Evolutionary conservation across 2,888 invertebrate species (phyloP), one percentile per base, ranked within the genome.

Genomic region (Drosophila longiperda): DNA sequence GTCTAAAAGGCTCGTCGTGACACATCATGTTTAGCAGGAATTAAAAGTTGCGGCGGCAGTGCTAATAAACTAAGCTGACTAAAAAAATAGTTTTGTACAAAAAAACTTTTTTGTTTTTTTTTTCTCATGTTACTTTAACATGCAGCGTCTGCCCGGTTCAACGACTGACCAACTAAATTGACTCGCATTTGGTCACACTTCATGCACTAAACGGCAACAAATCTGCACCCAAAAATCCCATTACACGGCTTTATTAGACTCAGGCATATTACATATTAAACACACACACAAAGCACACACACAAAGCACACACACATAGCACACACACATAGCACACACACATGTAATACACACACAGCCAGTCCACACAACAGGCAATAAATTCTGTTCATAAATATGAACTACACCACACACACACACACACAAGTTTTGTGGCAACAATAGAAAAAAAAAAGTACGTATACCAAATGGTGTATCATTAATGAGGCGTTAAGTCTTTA

Each of bases 321-420:
- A n/a, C n/a, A 59, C 61, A 54, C 33, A 60, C 2, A 26, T 26
- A 26, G 2, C 34, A 45, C 20, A 53, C 55, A 36, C 5, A 17
- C 20, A 26, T 6, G 1, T 6, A 29, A 6, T 29, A 7, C 40
- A 60, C 57, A 40, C 29, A 36, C 40, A 32, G 57, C 40, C 40
- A 58, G 23, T 50, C 8, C 45, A 15, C 23, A 8, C 45, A 23
- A 23, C 8, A 63, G 75, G 66, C 71, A 66, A 82, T 82, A 82
- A 84, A 82, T 82, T 83, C 40, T 29, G 50, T 59, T 20, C 77
- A 84, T 84, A 82, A 82, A 82, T 82, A 77, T 83, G 77, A 73
- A 69, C 73, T 59, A 36, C 45, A 23, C 23, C 17, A 40, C 36
- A 38, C 17, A 38, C 33, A 59, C 50, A 54, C 40, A 45, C n/a